Evolutionary conservation across 1,140 invertebrate genomes (phyloP).

Genomic region (Penaeus japonicus): DNA sequence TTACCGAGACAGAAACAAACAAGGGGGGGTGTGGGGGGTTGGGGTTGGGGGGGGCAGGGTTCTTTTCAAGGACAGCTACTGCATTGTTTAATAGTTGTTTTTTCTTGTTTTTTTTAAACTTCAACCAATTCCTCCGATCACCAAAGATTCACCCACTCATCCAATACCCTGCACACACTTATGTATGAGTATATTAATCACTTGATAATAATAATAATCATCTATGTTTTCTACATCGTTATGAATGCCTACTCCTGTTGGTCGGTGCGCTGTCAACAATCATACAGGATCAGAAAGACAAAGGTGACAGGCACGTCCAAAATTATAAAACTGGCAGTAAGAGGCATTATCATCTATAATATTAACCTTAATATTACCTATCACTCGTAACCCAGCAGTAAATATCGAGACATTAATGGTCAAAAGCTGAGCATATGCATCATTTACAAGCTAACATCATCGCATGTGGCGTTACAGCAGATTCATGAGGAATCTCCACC

Average conservation of each 20-base stretch:
- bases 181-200: constrained; percentile 13
- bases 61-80: constrained; percentile 7
- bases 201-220: not conserved
- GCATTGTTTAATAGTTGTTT: not conserved
- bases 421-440: constrained; percentile 34
- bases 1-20: not conserved
- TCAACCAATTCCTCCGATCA: constrained; percentile 23
- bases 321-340: constrained; percentile 56
- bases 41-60: too few species aligned
- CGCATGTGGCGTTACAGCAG: constrained; percentile 33
- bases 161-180: constrained; percentile 26
- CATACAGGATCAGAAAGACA: not conserved
- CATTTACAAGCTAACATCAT: constrained; percentile 52
- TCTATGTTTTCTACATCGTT: not conserved
- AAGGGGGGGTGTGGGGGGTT: too few species aligned
- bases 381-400: constrained; percentile 45
- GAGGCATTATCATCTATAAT: constrained; percentile 34
- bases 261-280: constrained; percentile 20
- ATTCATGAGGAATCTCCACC: constrained; percentile 28
- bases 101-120: too few species aligned
- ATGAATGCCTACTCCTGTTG: constrained; percentile 33
- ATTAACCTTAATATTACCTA: constrained; percentile 51
- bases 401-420: not conserved
- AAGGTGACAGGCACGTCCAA: constrained; percentile 35
- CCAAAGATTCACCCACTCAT: constrained; percentile 38